phyloP scores from a whole-genome alignment of 2,888 invertebrate species.

The Sinodicranocentrus sp. region DNA sequence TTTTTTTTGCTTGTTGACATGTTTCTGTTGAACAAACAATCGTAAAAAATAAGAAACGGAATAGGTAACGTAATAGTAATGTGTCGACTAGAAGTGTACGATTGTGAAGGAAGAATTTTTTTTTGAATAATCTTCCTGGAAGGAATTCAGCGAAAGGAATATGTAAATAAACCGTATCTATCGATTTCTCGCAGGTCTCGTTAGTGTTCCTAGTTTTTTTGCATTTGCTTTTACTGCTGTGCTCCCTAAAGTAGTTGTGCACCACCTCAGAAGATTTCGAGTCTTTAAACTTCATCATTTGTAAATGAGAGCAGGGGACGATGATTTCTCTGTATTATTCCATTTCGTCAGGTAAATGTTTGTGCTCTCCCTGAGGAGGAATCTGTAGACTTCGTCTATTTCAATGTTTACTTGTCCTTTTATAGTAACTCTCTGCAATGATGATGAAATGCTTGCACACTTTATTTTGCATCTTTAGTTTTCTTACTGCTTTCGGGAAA shows the following conservation, averaged over 20 bases:
- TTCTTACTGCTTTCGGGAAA: background rate
- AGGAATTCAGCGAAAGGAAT: constrained; percentile 20
- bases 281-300: too few relatives aligned
- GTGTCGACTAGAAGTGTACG: background rate
- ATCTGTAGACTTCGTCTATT: constrained; percentile 32
- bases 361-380: background rate
- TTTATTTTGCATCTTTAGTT: background rate
- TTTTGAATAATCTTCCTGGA: constrained; percentile 34
- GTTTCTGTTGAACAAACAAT: background rate
- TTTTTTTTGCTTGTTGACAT: constrained; percentile 24
- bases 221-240: background rate
- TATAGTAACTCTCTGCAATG: constrained; percentile 15
- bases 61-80: background rate
- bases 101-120: background rate
- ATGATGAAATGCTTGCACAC: constrained; percentile 16
- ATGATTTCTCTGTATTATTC: constrained; percentile 21
- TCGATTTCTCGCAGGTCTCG: constrained; percentile 26
- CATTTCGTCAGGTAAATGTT: constrained; percentile 49
- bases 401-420: constrained; percentile 15
- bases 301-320: background rate
- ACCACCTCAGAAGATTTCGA: too few relatives aligned
- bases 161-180: constrained; percentile 30
- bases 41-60: background rate
- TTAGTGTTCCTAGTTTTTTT: constrained; percentile 13
- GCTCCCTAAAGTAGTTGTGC: background rate